Evolutionary conservation across 2,113 vertebrate species (phyloP).

Genomic region (Phaethon lepturus): DNA sequence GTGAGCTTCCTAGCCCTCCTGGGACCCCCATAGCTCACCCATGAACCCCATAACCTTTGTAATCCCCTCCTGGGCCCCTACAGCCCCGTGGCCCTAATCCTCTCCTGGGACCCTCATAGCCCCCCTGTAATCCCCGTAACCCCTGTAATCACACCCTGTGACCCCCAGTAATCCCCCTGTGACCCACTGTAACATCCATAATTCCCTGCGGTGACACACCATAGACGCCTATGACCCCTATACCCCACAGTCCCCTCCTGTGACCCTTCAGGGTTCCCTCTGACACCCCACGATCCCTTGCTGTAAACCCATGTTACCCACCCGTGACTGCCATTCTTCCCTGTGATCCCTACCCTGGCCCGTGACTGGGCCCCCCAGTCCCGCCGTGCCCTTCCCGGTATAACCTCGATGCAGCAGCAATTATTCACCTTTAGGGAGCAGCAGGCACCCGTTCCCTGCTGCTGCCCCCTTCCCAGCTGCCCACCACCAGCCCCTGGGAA

Average conservation of each 20-base stretch:
- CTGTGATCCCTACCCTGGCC: rapidly evolving
- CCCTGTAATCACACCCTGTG: background rate
- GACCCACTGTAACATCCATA: no score
- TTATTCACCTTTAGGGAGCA: background rate
- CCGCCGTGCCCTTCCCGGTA: background rate
- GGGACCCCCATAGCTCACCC: rapidly evolving
- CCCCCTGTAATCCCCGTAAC: background rate
- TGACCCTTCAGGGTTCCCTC: background rate
- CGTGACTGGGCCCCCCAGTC: rapidly evolving
- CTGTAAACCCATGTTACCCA: background rate
- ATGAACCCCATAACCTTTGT: no score
- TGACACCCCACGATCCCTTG: background rate
- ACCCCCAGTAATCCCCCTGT: no score
- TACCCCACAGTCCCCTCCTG: background rate
- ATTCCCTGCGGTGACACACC: background rate
- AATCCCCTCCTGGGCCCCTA: background rate
- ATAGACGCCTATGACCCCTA: no score
- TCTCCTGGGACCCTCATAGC: background rate
- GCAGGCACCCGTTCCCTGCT: rapidly evolving
- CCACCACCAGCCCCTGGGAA: background rate
- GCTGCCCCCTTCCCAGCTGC: background rate
- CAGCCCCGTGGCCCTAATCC: no score
- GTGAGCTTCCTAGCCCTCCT: background rate
- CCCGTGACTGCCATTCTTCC: rapidly evolving
- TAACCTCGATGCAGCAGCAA: rapidly evolving